Conservation (phyloP, 2,113 vertebrate species). For the Rhombomys opimus region DNA sequence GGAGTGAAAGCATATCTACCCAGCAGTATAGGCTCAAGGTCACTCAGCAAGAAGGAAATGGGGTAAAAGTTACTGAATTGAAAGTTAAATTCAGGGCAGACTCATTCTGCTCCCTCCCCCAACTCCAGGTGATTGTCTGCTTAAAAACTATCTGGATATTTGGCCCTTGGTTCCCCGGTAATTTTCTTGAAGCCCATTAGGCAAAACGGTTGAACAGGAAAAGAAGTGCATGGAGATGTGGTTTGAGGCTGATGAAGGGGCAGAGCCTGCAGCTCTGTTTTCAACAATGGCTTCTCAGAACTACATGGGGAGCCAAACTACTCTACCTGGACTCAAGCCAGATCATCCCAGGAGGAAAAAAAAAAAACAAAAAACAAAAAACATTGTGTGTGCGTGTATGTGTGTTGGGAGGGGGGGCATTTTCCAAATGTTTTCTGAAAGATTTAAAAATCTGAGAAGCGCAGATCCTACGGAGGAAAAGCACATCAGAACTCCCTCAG, state of each 20-base stretch:
- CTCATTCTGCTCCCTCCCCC: not conserved
- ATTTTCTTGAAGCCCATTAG: not conserved
- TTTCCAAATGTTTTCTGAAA: not conserved
- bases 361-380: too few relatives aligned
- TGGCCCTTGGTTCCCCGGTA: not conserved
- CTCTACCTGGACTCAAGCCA: not conserved
- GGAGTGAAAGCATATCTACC: not conserved
- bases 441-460: conserved; percentile 1
- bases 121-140: not conserved
- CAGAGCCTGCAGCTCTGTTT: not conserved
- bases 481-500: not conserved
- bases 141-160: not conserved
- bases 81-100: not conserved
- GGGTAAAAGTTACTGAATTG: not conserved
- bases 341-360: not conserved
- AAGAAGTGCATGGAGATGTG: not conserved
- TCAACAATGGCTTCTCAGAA: not conserved
- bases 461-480: not conserved
- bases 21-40: conserved; percentile 2
- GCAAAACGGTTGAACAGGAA: not conserved
- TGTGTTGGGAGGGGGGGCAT: not conserved
- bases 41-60: conserved; percentile 44
- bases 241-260: not conserved
- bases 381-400: too few relatives aligned
- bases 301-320: not conserved